A percentile compares a stretch with the other conserved stretches of the same genome.
Evolutionary conservation across 2,888 invertebrate genomes (phyloP).

Genomic region (Glyphotaelius pellucidus): DNA sequence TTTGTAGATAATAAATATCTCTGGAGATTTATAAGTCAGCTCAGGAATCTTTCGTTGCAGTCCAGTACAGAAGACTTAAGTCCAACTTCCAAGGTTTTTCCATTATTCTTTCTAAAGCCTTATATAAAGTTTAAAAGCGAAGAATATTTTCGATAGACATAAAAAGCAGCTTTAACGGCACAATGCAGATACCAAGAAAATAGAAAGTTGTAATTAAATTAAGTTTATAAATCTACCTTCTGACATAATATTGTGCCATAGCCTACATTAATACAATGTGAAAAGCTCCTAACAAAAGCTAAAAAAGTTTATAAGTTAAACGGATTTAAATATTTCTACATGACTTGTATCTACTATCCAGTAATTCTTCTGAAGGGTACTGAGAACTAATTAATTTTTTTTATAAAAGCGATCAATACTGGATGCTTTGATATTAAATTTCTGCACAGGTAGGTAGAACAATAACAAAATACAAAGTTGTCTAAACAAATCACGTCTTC

Average conservation of each 20-base stretch:
- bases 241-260: background rate
- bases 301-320: background rate
- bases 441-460: background rate
- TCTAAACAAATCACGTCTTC: background rate
- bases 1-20: background rate
- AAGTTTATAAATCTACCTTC: background rate
- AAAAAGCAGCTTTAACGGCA: background rate
- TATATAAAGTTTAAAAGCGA: background rate
- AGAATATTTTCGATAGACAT: background rate
- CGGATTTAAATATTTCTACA: background rate
- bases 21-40: background rate
- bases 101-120: background rate
- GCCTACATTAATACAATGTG: background rate
- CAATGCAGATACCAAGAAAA: background rate
- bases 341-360: background rate
- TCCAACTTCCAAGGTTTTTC: background rate
- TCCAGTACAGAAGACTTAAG: background rate
- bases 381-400: slow-evolving; percentile 18
- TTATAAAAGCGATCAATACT: slow-evolving; percentile 3
- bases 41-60: background rate
- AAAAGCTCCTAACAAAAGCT: slow-evolving; percentile 3
- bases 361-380: background rate
- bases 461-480: background rate
- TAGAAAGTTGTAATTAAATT: background rate
- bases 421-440: slow-evolving; percentile 11